A percentile compares a stretch with the other conserved stretches of the same genome.
These are phyloP conservation scores for Talpa occidentalis DNA, from an alignment of 2,113 vertebrate genomes.

Conservation along the genomic window DNA sequence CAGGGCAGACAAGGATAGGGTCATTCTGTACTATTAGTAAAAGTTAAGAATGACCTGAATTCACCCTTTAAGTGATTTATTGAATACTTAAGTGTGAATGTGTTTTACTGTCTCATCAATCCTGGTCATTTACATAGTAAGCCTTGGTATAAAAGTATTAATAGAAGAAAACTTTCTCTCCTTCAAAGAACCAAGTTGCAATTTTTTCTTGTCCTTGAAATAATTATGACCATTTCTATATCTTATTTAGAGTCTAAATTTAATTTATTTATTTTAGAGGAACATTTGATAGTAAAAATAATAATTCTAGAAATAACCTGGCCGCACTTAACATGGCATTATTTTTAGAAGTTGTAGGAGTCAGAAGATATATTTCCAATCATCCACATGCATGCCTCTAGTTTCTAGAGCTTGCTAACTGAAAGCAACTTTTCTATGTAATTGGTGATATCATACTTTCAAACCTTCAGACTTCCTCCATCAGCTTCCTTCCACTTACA, in stretches of 20 bases:
- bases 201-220: constrained; percentile 40
- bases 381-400: background rate
- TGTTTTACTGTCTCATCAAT: background rate
- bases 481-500: background rate
- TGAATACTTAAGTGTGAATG: background rate
- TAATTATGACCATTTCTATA: background rate
- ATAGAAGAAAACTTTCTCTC: background rate
- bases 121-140: background rate
- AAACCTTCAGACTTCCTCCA: background rate
- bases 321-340: background rate
- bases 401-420: background rate
- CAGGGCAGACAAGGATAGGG: background rate
- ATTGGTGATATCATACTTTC: background rate
- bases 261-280: constrained; percentile 38
- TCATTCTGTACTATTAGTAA: background rate
- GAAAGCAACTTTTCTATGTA: background rate
- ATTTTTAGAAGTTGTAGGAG: background rate
- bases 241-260: background rate
- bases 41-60: background rate
- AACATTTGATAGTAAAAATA: background rate
- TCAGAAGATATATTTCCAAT: background rate
- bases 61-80: background rate
- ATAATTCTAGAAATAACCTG: background rate
- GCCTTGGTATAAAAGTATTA: background rate
- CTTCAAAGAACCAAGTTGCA: background rate